Base-by-base conservation (phyloP, 1,140 invertebrate species). In the Pachyrhynchus sulphureomaculatus region DNA sequence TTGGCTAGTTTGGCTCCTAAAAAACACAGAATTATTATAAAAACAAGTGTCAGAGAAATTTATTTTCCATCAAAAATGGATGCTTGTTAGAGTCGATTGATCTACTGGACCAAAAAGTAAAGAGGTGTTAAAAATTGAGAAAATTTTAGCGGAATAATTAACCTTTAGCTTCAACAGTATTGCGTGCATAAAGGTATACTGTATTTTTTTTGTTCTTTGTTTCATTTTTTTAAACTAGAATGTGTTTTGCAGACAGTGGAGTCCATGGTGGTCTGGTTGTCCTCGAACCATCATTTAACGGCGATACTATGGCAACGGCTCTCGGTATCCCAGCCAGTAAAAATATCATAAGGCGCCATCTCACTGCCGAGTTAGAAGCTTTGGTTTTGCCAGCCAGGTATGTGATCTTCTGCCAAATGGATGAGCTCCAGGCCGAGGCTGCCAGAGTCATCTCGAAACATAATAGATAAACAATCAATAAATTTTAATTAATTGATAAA, bases 181-280 rank as follows among this genome's bases (percentile, higher is more conserved):
- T n/a, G n/a, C n/a, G n/a, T n/a, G n/a, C n/a, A n/a, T n/a, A n/a
- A n/a, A n/a, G n/a, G n/a, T n/a, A n/a, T n/a, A 2, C 36, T 44
- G 2, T 18, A 18, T 8, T 55, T 24, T 1, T 3, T 15, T 6
- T 6, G 24, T 6, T 9, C 13, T 29, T 48, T 49, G 3, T 4
- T 9, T 18, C 17, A 17, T 18, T 26, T n/a, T 21, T 8, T 8
- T 48, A 29, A 29, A n/a, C 2, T 5, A 2, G 2, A 2, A 29
- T 57, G 1, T 47, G 20, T 15, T 23, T 36, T 49, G 18, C 76
- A 91, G 92, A 95, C 73, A 94, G 91, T 73, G 94, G 94, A 65
- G 92, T 97, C 0, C 93, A 96, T 72, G 93, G 94, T 63, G 93
- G 92, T 10, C 78, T 97, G 56, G 91, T 95, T 15, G 93, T 96